Evolutionary conservation across 92 coral and sea anemone genomes (phyloP).

Genomic region (Bergia puertoricense): DNA sequence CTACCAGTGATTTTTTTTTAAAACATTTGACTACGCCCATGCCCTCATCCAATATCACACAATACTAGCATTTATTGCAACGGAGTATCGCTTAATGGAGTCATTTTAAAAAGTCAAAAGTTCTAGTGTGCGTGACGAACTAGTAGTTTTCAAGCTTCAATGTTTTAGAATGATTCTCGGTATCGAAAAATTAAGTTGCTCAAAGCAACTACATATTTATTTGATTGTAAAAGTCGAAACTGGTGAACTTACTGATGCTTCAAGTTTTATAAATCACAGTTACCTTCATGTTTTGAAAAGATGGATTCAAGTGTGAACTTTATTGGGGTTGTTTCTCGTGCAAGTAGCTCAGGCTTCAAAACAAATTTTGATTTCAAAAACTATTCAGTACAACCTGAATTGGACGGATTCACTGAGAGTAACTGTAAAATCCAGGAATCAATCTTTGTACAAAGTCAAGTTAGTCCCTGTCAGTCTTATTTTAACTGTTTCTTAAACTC

Average conservation of each 20-base stretch:
- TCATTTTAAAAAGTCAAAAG: neutral
- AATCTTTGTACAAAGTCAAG: too few relatives aligned
- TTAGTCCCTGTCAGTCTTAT: too few relatives aligned
- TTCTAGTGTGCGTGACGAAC: too few relatives aligned
- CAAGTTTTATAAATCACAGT: neutral
- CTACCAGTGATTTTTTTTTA: neutral
- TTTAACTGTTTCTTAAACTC: too few relatives aligned
- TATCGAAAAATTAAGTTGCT: too few relatives aligned
- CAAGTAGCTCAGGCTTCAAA: too few relatives aligned
- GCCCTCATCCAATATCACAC: neutral
- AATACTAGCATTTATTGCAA: neutral
- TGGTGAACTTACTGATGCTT: neutral
- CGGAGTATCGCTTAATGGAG: neutral
- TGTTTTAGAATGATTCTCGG: too few relatives aligned
- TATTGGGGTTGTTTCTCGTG: too few relatives aligned
- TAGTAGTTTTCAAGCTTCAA: neutral
- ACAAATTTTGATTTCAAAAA: neutral
- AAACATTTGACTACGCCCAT: neutral
- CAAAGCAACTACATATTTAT: neutral
- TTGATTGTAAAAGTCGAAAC: neutral
- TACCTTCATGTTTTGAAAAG: neutral
- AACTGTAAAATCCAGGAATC: neutral
- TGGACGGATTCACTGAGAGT: neutral
- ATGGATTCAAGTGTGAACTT: too few relatives aligned
- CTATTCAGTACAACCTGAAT: too few relatives aligned